phyloP scores from a whole-genome alignment of 2,797 vertebrate genomes.

The Capromys pilorides region DNA sequence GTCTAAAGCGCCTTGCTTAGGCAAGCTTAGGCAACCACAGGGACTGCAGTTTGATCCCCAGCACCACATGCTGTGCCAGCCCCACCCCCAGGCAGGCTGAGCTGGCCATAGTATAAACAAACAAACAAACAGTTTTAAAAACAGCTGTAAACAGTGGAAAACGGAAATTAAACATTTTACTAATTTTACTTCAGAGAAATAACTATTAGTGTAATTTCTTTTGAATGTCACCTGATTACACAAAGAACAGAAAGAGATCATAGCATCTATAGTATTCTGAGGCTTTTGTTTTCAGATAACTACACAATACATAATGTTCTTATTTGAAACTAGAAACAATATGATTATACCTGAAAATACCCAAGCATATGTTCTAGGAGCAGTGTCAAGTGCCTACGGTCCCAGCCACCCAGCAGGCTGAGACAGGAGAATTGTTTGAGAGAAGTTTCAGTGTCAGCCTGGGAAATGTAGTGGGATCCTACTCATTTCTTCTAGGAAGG shows the following conservation, averaged over 20 bases:
- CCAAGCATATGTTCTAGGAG: not conserved
- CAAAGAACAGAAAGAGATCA: not conserved
- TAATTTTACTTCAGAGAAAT: not conserved
- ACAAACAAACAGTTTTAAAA: too few relatives aligned
- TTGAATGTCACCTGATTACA: not conserved
- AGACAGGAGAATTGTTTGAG: not conserved
- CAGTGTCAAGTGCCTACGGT: not conserved
- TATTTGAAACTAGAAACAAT: not conserved
- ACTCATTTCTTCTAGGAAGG: constrained; percentile 16
- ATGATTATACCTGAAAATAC: not conserved
- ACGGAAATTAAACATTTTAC: not conserved
- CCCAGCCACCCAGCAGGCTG: not conserved
- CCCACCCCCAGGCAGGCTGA: too few relatives aligned
- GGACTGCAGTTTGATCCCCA: too few relatives aligned
- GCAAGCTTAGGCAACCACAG: too few relatives aligned
- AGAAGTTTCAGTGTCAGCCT: not conserved
- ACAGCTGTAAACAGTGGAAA: not conserved
- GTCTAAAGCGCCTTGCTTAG: too few relatives aligned
- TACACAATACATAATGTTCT: not conserved
- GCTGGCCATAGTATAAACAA: too few relatives aligned
- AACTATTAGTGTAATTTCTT: not conserved
- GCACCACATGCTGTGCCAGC: too few relatives aligned
- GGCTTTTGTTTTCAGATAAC: not conserved
- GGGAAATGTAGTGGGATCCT: not conserved
- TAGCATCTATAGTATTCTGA: not conserved